Base-by-base conservation (phyloP, 64 coral and sea anemone species). In the Astreopora myriophthalma region DNA sequence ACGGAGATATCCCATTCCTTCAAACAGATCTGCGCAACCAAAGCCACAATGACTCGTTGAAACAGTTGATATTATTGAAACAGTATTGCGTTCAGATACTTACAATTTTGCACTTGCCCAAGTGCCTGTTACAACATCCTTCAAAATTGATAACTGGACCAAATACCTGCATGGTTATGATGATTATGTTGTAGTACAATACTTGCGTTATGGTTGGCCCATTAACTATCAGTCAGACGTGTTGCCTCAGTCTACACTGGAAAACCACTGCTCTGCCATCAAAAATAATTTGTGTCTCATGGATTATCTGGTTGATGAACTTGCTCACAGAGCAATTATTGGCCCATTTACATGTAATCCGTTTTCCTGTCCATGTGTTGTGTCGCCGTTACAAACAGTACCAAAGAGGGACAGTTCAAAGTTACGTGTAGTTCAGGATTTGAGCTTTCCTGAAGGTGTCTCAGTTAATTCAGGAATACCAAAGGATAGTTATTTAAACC, bases 401-500 rank as follows among this genome's bases (percentile, higher is more conserved):
- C 87, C 73, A 23, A 76, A 89, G 55, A 19, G 87, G 44, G 72
- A 64, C 55, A 74, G 67, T 49, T 32, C 44, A 14, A 71, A 89
- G n/a, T 34, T 74, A 22, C 33, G 86, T 17, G 71, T 89, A 16
- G 71, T 76, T 57, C 71, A 76, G 30, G 86, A 89, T 25, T 71
- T 89, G 12, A 89, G 44, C 25, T 76, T 89, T 44, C 87, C 70
- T 17, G 71, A 89, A 27, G 26, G 71, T 30, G 20, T 42, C 16
- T 76, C 87, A 14, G 57, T 89, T 76, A 76, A 89, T 76, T 39
- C 27, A 29, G 87, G n/a, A n/a, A n/a, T n/a, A n/a, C n/a, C n/a
- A n/a, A n/a, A n/a, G n/a, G n/a, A n/a, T n/a, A n/a, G n/a, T n/a
- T n/a, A n/a, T n/a, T n/a, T n/a, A n/a, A n/a, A n/a, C n/a, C n/a